phyloP scores from a whole-genome alignment of 1,140 invertebrate genomes.

The Drosophila ficusphila region DNA sequence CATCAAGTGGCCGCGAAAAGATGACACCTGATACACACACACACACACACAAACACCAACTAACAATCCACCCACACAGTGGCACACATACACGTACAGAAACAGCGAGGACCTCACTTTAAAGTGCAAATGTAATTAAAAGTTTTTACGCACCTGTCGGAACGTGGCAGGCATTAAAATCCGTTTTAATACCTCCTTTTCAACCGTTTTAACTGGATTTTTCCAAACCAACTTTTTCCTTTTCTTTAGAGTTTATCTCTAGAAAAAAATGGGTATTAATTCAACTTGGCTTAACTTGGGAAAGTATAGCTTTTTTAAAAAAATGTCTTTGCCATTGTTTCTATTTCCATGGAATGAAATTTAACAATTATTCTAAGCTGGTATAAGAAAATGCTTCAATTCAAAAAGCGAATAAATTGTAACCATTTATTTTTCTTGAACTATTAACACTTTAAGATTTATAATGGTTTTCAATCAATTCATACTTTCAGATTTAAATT shows the following conservation, averaged over 20 bases:
- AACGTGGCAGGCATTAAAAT: conserved; percentile 66
- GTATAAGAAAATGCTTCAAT: no score
- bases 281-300: no score
- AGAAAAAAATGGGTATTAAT: not conserved
- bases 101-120: conserved; percentile 34
- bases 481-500: conserved; percentile 3
- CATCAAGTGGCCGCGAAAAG: conserved; percentile 47
- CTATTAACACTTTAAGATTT: no score
- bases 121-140: conserved; percentile 79
- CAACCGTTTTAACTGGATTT: conserved; percentile 14
- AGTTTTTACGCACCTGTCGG: conserved; percentile 46
- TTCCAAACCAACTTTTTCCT: not conserved
- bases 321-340: no score
- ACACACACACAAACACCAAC: not conserved
- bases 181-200: conserved; percentile 42
- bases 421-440: no score
- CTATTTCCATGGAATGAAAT: no score
- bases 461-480: not conserved
- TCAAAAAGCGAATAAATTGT: no score
- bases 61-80: not conserved
- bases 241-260: not conserved
- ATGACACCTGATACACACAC: conserved; percentile 32
- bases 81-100: not conserved
- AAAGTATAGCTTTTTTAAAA: no score
- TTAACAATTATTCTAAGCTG: no score